phyloP scores from a whole-genome alignment of 2,797 vertebrate genomes.

The Dicrostonyx torquatus region DNA sequence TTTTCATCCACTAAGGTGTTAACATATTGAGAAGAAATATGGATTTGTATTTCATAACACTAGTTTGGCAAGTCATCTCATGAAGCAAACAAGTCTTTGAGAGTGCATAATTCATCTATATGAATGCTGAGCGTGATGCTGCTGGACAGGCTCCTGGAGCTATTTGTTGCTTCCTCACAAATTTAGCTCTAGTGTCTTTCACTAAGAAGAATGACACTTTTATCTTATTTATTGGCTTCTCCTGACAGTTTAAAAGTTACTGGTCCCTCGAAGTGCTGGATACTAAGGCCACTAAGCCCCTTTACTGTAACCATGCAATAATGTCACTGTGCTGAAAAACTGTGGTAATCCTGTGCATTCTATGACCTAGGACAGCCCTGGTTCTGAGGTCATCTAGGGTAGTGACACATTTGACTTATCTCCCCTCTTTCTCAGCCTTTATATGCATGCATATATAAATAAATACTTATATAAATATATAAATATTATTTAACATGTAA shows the following conservation, averaged over 20 bases:
- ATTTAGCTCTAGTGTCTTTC: background rate
- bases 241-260: constrained; percentile 2
- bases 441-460: too few species aligned
- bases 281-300: background rate
- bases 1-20: background rate
- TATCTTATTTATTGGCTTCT: background rate
- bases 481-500: too few species aligned
- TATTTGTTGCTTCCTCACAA: constrained; percentile 2
- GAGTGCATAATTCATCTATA: background rate
- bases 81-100: background rate
- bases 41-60: background rate
- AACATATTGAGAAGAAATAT: background rate
- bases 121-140: background rate
- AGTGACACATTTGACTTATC: background rate
- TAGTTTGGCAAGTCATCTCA: background rate
- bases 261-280: background rate
- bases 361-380: background rate
- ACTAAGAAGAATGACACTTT: background rate
- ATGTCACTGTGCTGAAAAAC: background rate
- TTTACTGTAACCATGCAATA: background rate
- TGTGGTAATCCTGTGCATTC: background rate
- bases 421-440: background rate
- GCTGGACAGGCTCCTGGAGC: background rate
- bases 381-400: background rate
- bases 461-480: too few species aligned